Evolutionary conservation across 2,797 vertebrate genomes (phyloP).

Genomic region (Masticophis lateralis): DNA sequence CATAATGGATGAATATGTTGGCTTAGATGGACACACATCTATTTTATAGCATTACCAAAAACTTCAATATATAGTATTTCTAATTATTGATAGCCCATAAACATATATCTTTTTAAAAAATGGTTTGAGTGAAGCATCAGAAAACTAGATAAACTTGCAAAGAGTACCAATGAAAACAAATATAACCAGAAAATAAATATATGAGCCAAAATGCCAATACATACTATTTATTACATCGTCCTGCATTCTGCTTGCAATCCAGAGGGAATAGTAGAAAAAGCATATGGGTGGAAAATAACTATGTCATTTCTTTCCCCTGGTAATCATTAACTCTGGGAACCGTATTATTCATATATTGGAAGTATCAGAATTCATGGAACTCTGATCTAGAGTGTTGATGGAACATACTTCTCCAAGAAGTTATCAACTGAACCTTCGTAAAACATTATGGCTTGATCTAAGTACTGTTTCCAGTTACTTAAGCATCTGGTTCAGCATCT

Average conservation of each 20-base stretch:
- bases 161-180: not conserved
- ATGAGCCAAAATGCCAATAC: not conserved
- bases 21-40: constrained; percentile 32
- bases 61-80: not conserved
- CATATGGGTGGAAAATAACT: not conserved
- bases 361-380: not conserved
- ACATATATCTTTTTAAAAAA: not conserved
- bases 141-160: not conserved
- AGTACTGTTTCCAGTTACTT: not conserved
- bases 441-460: not conserved
- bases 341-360: not conserved
- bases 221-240: not conserved
- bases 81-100: not conserved
- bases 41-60: constrained; percentile 49
- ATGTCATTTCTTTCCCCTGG: not conserved
- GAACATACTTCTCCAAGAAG: not conserved
- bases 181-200: not conserved
- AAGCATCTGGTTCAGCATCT: not conserved
- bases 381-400: not conserved
- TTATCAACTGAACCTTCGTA: not conserved
- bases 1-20: not conserved
- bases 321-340: not conserved
- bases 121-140: not conserved
- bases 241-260: not conserved
- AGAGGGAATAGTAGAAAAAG: not conserved